Base-by-base conservation (phyloP, 2,113 vertebrate species). In the Daphoenositta chrysoptera region DNA sequence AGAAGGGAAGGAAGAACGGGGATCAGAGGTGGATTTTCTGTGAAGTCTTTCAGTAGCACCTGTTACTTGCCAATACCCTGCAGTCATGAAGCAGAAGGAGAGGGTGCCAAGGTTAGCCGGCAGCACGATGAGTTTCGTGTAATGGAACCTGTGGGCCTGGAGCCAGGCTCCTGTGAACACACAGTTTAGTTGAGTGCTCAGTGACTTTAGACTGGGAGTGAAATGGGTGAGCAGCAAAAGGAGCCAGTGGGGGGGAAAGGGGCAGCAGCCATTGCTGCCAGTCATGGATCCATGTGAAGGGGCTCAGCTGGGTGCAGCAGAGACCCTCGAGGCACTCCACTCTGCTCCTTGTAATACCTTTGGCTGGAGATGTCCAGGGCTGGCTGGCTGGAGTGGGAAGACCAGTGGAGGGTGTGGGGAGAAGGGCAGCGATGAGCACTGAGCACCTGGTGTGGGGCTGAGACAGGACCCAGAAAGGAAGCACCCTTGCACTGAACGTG, bases 381-480 rank as follows among this genome's bases (percentile, higher is more conserved):
- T 57, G 56, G 21, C 71, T 83, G 44, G 30, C 58, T 83, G 88
- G 63, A 26, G 22, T 3, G 44, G 42, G 77, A 58, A 50, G 47
- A 40, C 23, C 53, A 23, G 13, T 7, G 63, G 42, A 90, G 40
- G 45, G 12, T 30, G 75, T 7, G 20, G 64, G 50, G 66, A 94
- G 79, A 65, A 90, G 86, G 69, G 57, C 53, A 70, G 75, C 2
- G 3, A 56, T 40, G 64, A 64, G 19, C 47, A 90, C 45, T 2
- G 2, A 15, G 11, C 40, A 51, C 20, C 57, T 90, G 27, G 40
- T 39, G 75, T 83, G 87, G 91, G 92, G 47, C 65, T 95, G 92
- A 95, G 93, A 60, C 9, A 63, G 66, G 31, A 81, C 18, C 28
- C 47, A 66, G 90, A 95, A 94, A 91, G 27, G 27, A 95, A 92